Conservation (phyloP, 2,888 invertebrate species). For the Ormyrus rosae region DNA sequence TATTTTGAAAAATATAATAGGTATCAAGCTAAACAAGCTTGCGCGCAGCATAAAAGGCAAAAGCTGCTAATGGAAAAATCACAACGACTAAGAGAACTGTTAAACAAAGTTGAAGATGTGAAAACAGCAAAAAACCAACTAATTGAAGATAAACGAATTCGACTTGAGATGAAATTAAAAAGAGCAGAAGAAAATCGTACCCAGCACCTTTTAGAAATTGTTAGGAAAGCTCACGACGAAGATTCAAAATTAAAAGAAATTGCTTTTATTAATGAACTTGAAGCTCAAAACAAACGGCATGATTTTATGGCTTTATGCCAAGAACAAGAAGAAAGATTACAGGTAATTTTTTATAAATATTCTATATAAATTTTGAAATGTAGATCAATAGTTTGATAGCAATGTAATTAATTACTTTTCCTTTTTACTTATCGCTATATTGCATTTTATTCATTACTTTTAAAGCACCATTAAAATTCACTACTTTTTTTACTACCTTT, state of each 20-base stretch:
- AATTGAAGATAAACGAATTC: constrained; percentile 86
- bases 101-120: constrained; percentile 90
- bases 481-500: background rate
- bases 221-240: constrained; percentile 97
- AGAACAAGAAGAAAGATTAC: constrained; percentile 84
- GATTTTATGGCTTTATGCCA: constrained; percentile 92
- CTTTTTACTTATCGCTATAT: too few relatives aligned
- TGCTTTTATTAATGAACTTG: constrained; percentile 96
- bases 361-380: too few relatives aligned
- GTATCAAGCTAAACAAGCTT: constrained; percentile 93
- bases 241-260: constrained; percentile 98
- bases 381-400: too few relatives aligned
- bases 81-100: constrained; percentile 88
- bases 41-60: constrained; percentile 91
- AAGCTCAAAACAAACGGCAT: constrained; percentile 94
- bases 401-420: too few relatives aligned
- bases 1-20: constrained; percentile 35
- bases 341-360: constrained; percentile 68
- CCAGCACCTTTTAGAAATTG: constrained; percentile 85
- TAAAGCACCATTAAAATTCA: background rate
- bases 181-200: constrained; percentile 95
- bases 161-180: constrained; percentile 86
- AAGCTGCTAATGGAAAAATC: constrained; percentile 90
- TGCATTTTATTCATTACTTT: too few relatives aligned
- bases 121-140: constrained; percentile 90